Evolutionary conservation across 1,140 invertebrate genomes (phyloP).

Genomic region (Elysia chlorotica): DNA sequence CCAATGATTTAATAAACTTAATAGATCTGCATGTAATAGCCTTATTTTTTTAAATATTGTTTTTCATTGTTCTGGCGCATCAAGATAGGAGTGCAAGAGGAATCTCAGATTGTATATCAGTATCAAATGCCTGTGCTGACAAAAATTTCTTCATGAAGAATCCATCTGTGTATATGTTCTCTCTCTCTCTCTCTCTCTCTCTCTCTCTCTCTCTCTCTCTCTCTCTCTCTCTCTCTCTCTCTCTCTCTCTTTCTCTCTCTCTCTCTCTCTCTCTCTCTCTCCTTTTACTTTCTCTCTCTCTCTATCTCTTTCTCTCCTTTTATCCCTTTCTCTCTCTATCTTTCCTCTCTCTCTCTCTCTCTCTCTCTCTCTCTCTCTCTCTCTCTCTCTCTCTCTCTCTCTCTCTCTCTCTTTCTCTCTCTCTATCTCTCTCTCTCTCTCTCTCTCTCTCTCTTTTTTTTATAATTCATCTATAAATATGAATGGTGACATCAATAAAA

Average conservation of each 20-base stretch:
- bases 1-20: too few species aligned
- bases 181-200: slow-evolving; percentile 1
- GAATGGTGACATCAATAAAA: neutral
- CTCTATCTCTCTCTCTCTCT: slow-evolving; percentile 18
- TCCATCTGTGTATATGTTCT: too few species aligned
- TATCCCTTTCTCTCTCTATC: neutral
- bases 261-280: neutral
- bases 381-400: slow-evolving; percentile 5
- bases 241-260: slow-evolving; percentile 8
- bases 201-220: slow-evolving; percentile 1
- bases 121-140: too few species aligned
- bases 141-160: too few species aligned
- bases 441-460: slow-evolving; percentile 6
- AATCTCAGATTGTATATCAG: too few species aligned
- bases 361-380: neutral
- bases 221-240: slow-evolving; percentile 17
- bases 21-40: too few species aligned
- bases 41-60: too few species aligned
- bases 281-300: too few species aligned
- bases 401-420: slow-evolving; percentile 14
- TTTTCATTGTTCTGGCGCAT: too few species aligned
- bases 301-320: neutral
- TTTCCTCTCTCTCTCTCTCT: neutral
- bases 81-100: too few species aligned
- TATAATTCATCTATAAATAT: neutral